Percentiles rank a stretch among this genome's conserved stretches.
Evolutionary conservation across 2,888 invertebrate species (phyloP).

Genomic region (Tryphoninae sp.): DNA sequence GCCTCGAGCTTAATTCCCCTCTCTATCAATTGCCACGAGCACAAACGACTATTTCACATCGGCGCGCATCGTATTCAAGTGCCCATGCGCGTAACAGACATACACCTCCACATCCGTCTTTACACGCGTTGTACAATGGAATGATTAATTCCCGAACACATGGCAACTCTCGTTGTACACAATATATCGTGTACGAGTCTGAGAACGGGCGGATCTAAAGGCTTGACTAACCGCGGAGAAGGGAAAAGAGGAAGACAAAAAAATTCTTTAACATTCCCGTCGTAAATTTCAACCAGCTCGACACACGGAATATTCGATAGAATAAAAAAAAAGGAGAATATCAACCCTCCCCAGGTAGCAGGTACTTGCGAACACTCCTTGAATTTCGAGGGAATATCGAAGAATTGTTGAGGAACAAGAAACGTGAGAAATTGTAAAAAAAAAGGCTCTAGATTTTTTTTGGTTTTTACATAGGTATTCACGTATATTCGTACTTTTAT

Average conservation of each 20-base stretch:
- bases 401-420: not conserved
- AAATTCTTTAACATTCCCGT: conserved; percentile 2
- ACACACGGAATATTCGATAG: not conserved
- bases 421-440: not conserved
- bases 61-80: not conserved
- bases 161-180: conserved; percentile 17
- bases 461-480: not conserved
- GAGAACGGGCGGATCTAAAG: not conserved
- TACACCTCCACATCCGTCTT: conserved; percentile 48
- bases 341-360: not conserved
- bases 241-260: not conserved
- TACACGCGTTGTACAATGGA: conserved; percentile 51
- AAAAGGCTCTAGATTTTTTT: not conserved
- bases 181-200: not conserved
- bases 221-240: conserved; percentile 24
- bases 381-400: conserved; percentile 4
- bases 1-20: conserved; percentile 40
- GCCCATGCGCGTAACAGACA: conserved; percentile 47
- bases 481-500: not conserved
- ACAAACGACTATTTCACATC: conserved; percentile 7
- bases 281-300: conserved; percentile 10
- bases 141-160: conserved; percentile 55
- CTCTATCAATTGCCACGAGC: conserved; percentile 33
- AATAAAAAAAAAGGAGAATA: not conserved
- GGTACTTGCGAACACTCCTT: not conserved